Conservation (phyloP, 2,888 invertebrate genomes). For the Liposcelis brunnea region DNA sequence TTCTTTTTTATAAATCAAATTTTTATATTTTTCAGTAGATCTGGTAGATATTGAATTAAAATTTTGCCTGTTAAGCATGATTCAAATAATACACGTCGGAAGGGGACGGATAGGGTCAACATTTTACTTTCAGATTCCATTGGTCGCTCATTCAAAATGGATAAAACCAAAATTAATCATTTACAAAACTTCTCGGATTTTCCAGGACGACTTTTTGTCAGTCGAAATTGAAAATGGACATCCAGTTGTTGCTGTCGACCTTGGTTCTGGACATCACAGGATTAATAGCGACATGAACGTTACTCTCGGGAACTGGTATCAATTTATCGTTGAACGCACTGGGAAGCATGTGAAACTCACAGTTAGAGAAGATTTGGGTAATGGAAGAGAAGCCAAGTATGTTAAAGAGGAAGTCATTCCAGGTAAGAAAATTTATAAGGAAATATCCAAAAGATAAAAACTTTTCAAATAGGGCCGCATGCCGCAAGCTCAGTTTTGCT, state of each 20-base stretch:
- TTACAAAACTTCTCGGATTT: too few species aligned
- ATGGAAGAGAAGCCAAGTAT: slow-evolving; percentile 35
- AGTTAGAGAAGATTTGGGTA: slow-evolving; percentile 53
- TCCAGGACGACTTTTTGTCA: slow-evolving; percentile 78
- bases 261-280: slow-evolving; percentile 58
- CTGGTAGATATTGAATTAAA: slow-evolving; percentile 7
- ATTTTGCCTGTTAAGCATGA: too few species aligned
- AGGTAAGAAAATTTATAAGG: slow-evolving; percentile 30
- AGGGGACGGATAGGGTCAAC: too few species aligned
- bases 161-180: not conserved
- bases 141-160: not conserved
- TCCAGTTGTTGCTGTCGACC: slow-evolving; percentile 68
- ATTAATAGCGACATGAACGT: slow-evolving; percentile 58
- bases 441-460: too few species aligned
- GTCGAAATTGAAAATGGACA: slow-evolving; percentile 72
- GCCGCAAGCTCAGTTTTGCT: too few species aligned
- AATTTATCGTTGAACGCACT: slow-evolving; percentile 72
- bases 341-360: slow-evolving; percentile 73
- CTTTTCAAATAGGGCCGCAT: too few species aligned
- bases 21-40: not conserved
- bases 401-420: slow-evolving; percentile 44
- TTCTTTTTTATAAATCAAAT: slow-evolving; percentile 1
- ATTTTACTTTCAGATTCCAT: not conserved
- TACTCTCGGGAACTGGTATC: slow-evolving; percentile 79
- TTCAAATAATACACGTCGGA: too few species aligned